These are phyloP conservation scores for Lucilia sericata DNA, from an alignment of 1,140 invertebrate genomes.

Conservation along the genomic window DNA sequence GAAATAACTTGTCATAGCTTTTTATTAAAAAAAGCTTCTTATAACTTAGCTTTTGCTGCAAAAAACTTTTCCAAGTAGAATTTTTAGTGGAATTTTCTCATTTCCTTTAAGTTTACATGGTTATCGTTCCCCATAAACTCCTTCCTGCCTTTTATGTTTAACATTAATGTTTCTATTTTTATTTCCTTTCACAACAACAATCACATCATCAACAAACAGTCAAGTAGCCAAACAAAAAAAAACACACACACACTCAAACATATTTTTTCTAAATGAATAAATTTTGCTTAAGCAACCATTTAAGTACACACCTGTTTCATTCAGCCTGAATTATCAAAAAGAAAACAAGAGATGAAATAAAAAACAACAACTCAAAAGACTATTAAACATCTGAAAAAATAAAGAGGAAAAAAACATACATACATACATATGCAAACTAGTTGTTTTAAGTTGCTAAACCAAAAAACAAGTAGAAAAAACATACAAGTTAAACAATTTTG, in stretches of 20 bases:
- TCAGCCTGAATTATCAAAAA: not conserved
- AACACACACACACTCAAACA: not conserved
- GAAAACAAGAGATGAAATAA: not conserved
- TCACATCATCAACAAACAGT: not conserved
- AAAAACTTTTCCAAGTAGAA: not conserved
- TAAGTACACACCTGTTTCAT: not conserved
- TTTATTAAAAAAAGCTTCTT: too few relatives aligned
- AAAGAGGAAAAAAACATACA: not conserved
- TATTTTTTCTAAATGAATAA: not conserved
- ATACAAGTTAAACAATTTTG: not conserved
- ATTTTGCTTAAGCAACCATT: not conserved
- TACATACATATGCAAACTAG: not conserved
- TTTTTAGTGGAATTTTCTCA: too few relatives aligned
- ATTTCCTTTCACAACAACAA: not conserved
- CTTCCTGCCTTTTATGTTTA: not conserved
- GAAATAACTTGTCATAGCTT: too few relatives aligned
- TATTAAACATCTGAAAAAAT: too few relatives aligned
- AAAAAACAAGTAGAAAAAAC: too few relatives aligned
- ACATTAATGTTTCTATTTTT: not conserved
- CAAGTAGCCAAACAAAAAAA: not conserved
- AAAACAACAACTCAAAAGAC: not conserved
- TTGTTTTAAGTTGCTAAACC: not conserved
- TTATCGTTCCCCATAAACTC: not conserved
- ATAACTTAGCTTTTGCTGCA: too few relatives aligned
- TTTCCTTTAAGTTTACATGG: too few relatives aligned